A percentile compares a stretch with the other conserved stretches of the same genome.
phyloP scores from a whole-genome alignment of 2,888 invertebrate genomes.

The Plusia festucae region DNA sequence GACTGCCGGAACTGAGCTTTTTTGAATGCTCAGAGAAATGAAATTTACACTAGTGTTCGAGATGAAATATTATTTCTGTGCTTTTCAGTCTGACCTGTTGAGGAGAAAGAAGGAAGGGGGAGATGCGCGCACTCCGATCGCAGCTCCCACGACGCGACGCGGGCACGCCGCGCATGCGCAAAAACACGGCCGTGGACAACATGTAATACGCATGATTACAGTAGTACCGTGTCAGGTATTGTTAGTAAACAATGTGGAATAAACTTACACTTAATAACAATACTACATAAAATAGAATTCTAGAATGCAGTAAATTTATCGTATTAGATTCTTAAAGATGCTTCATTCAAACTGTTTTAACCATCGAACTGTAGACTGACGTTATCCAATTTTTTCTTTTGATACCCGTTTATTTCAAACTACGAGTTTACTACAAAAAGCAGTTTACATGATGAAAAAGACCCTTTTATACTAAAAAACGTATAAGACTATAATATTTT shows the following conservation, averaged over 20 bases:
- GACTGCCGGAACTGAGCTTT: slow-evolving; percentile 21
- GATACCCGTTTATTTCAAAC: too few relatives aligned
- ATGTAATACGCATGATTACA: slow-evolving; percentile 19
- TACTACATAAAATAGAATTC: neutral
- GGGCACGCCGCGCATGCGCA: too few relatives aligned
- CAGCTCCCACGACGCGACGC: slow-evolving; percentile 71
- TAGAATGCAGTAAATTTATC: too few relatives aligned
- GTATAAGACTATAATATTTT: too few relatives aligned
- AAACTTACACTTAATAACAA: neutral
- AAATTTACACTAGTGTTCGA: slow-evolving; percentile 34
- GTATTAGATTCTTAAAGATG: too few relatives aligned
- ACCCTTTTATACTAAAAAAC: too few relatives aligned
- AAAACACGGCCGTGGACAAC: slow-evolving; percentile 53
- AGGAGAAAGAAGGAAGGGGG: slow-evolving; percentile 18
- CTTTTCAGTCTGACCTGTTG: neutral
- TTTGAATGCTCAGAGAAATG: slow-evolving; percentile 40
- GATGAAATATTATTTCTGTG: slow-evolving; percentile 57
- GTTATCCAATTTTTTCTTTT: too few relatives aligned
- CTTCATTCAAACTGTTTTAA: too few relatives aligned
- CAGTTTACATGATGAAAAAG: too few relatives aligned
- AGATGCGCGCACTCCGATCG: slow-evolving; percentile 52
- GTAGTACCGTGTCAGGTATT: slow-evolving; percentile 18
- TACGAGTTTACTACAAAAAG: too few relatives aligned
- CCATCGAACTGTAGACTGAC: too few relatives aligned
- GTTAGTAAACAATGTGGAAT: neutral